Percentiles rank a stretch among this genome's conserved stretches.
Evolutionary conservation across 2,113 vertebrate genomes (phyloP).

Genomic region (Misgurnus mizolepis): DNA sequence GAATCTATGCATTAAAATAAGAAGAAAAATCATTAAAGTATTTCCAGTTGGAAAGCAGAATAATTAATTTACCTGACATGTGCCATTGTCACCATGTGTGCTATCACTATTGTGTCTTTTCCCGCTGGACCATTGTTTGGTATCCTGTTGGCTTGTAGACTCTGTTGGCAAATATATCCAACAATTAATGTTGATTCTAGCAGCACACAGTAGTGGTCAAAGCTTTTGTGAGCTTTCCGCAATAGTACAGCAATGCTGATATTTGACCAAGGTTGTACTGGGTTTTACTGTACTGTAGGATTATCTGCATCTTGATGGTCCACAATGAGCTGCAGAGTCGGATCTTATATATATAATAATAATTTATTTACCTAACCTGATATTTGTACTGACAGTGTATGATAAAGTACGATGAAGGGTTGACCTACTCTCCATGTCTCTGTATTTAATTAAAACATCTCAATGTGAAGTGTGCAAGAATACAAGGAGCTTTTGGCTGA

Average conservation of each 20-base stretch:
- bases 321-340: not conserved
- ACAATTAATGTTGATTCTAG: slow-evolving; percentile 20
- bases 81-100: not conserved
- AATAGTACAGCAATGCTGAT: not conserved
- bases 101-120: not conserved
- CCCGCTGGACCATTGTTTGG: slow-evolving; percentile 11
- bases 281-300: slow-evolving; percentile 11
- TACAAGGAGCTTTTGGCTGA: not conserved
- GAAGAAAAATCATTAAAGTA: too few species aligned
- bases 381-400: not conserved
- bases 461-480: not conserved
- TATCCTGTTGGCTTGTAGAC: slow-evolving; percentile 8
- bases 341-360: not conserved
- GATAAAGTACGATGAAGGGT: not conserved
- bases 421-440: not conserved
- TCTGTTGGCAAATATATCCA: not conserved
- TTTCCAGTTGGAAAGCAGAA: not conserved
- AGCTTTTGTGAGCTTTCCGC: not conserved
- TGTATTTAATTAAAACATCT: slow-evolving; percentile 33
- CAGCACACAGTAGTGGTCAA: slow-evolving; percentile 1
- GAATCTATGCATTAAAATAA: too few species aligned
- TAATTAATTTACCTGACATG: not conserved
- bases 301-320: not conserved
- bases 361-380: not conserved
- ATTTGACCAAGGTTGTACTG: slow-evolving; percentile 9